Percentiles rank a stretch among this genome's conserved stretches.
phyloP scores from a whole-genome alignment of 2,113 vertebrate genomes.

The Carettochelys insculpta region DNA sequence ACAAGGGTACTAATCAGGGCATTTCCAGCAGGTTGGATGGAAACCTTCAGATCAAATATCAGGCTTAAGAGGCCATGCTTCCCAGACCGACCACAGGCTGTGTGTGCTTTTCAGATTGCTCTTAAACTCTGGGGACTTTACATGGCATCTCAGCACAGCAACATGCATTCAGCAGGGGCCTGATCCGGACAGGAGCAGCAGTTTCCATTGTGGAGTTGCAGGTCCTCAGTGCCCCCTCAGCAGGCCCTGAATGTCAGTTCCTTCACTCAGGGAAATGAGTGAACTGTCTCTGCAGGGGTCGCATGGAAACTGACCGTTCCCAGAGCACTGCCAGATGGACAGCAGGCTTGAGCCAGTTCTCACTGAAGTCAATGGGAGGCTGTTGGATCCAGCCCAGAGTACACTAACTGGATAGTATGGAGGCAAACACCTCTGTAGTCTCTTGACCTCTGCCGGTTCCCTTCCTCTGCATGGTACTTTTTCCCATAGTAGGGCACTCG shows the following conservation, averaged over 20 bases:
- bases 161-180: too few relatives aligned
- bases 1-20: not conserved
- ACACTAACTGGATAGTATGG: not conserved
- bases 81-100: not conserved
- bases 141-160: accelerated
- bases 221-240: not conserved
- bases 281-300: not conserved
- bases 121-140: not conserved
- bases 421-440: not conserved
- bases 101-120: accelerated
- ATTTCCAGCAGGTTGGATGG: not conserved
- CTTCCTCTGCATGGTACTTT: not conserved
- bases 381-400: not conserved
- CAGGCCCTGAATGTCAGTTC: not conserved
- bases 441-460: not conserved
- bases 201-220: not conserved
- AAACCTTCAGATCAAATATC: not conserved
- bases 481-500: not conserved
- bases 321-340: not conserved
- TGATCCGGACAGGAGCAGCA: too few relatives aligned
- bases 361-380: not conserved
- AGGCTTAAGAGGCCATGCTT: not conserved
- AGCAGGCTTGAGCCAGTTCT: not conserved
- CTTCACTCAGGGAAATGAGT: not conserved
- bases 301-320: not conserved